Percentiles rank a stretch among this genome's conserved stretches.
Evolutionary conservation across 2,888 invertebrate genomes (phyloP).

Genomic region (Pyrochroa serraticornis): DNA sequence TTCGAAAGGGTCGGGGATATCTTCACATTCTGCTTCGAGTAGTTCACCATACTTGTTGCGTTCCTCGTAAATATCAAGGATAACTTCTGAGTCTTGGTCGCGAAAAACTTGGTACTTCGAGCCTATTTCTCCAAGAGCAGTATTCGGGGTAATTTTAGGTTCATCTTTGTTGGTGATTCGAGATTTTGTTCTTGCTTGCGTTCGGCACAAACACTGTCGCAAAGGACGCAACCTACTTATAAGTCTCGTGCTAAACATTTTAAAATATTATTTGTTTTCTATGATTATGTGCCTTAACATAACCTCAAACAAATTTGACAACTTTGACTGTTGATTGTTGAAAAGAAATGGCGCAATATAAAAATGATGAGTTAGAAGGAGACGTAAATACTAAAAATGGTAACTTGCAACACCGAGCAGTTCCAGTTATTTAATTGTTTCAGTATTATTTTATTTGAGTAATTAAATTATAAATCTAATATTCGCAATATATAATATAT

Average conservation of each 20-base stretch:
- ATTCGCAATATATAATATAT: no score
- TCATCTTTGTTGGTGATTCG: not conserved
- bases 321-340: no score
- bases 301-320: no score
- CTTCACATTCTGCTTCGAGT: constrained; percentile 46
- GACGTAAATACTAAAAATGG: no score
- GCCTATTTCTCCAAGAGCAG: constrained; percentile 42
- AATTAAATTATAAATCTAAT: no score
- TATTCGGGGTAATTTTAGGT: constrained; percentile 10
- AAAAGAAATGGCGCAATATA: no score
- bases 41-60: constrained; percentile 47
- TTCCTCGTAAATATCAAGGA: constrained; percentile 78
- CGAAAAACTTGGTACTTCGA: constrained; percentile 72
- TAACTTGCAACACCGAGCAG: not conserved
- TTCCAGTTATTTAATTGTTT: not conserved
- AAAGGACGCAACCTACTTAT: not conserved
- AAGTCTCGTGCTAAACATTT: not conserved
- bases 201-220: not conserved
- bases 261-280: no score
- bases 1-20: constrained; percentile 64
- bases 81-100: constrained; percentile 71
- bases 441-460: not conserved
- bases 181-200: not conserved
- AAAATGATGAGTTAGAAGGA: no score
- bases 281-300: no score